These are phyloP conservation scores for Blastobasis adustella DNA, from an alignment of 2,888 invertebrate genomes.

Conservation along the genomic window DNA sequence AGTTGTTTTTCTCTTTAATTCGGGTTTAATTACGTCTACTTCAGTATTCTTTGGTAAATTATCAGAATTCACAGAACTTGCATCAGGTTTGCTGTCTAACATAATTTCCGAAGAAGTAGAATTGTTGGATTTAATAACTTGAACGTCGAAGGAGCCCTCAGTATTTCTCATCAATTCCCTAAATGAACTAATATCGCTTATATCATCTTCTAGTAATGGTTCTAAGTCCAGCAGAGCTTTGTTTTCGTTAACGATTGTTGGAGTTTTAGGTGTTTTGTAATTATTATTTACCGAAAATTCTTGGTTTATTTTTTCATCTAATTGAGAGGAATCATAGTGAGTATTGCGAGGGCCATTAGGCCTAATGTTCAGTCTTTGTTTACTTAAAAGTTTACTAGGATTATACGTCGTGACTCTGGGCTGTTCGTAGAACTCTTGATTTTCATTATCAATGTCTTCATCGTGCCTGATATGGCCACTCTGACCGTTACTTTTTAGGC, in stretches of 20 bases:
- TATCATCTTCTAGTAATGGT: slow-evolving; percentile 74
- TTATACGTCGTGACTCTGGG: slow-evolving; percentile 67
- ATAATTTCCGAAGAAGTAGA: slow-evolving; percentile 27
- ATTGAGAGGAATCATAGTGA: slow-evolving; percentile 32
- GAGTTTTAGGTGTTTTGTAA: slow-evolving; percentile 6
- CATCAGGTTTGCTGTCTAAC: slow-evolving; percentile 60
- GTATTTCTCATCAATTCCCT: slow-evolving; percentile 66
- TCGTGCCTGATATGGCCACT: slow-evolving; percentile 56
- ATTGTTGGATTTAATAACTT: slow-evolving; percentile 68
- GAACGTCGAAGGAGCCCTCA: slow-evolving; percentile 65
- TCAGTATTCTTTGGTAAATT: slow-evolving; percentile 40
- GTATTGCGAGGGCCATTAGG: slow-evolving; percentile 36
- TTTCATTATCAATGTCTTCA: slow-evolving; percentile 56
- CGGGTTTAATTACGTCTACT: neutral
- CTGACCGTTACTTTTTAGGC: slow-evolving; percentile 60
- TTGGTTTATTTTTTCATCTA: slow-evolving; percentile 31
- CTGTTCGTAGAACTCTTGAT: slow-evolving; percentile 58
- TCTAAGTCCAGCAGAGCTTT: slow-evolving; percentile 72
- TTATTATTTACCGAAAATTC: slow-evolving; percentile 20
- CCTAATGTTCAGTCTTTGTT: slow-evolving; percentile 53
- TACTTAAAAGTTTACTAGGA: slow-evolving; percentile 51
- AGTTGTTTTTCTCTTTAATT: slow-evolving; percentile 2
- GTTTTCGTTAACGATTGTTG: slow-evolving; percentile 51
- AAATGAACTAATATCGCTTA: slow-evolving; percentile 64
- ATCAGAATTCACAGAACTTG: slow-evolving; percentile 55